Base-by-base conservation (phyloP, 2,113 vertebrate species). In the Coptodon rendalli region DNA sequence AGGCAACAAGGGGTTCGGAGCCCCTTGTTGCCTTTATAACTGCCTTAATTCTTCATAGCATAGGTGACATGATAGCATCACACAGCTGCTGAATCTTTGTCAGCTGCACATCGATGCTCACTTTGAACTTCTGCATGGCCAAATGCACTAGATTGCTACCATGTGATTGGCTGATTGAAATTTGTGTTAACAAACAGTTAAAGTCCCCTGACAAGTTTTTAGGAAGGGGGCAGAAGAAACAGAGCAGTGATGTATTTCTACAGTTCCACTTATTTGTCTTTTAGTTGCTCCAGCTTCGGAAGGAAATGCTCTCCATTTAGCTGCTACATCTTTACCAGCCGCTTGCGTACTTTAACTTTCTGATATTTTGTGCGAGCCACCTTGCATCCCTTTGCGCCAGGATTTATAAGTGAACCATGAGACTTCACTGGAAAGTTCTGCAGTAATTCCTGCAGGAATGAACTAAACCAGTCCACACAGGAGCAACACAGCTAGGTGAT, bases 101-200 rank as follows among this genome's bases (percentile, higher is more conserved):
- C 36, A 71, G 36, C 63, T 22, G 19, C 34, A 68, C 19, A 22
- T 71, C 31, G 4, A 66, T 38, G 34, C 61, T 66, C 34, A 66
- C 61, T 3, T 38, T 66, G 61, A 66, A 66, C 10, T 66, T 66
- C 61, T 66, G 17, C 3, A 66, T 7, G 61, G 34, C 13, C 40
- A 45, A 0, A 45, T 45, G 38, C 68, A 73, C 22, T 73, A 40
- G n/a, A 40, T 43, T 5, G 1, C 63, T 68, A 43, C 38, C 13
- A 0, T 43, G n/a, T 1, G 12, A 43, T 16, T 48, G 14, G 13
- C 13, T 43, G 0, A 71, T 3, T 43, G 66, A 71, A 40, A 68
- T 68, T 40, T 68, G 36, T 68, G 38, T 71, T 71, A 71, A 43
- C 7, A 43, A 0, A 43, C 38, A 71, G n/a, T 71, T 71, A 16